A percentile compares a stretch with the other conserved stretches of the same genome.
phyloP scores from a whole-genome alignment of 2,888 invertebrate genomes.

The Pheosia gnoma region DNA sequence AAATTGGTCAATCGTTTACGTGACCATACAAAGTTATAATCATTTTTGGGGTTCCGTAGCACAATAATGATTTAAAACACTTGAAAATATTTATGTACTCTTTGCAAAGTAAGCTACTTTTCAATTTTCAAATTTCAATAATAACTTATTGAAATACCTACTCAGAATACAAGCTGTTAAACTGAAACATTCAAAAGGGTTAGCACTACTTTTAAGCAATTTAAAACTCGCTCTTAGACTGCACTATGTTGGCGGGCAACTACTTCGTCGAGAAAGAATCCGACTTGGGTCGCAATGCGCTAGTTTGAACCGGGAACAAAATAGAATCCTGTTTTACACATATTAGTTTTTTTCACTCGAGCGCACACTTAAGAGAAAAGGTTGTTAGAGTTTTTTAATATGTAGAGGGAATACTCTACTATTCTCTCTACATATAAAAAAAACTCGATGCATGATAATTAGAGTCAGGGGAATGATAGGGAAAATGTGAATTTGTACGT shows the following conservation, averaged over 20 bases:
- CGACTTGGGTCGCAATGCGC: neutral
- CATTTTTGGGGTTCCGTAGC: constrained; percentile 14
- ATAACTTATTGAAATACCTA: too few species aligned
- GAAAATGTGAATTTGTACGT: too few species aligned
- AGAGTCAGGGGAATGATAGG: too few species aligned
- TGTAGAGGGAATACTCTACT: neutral
- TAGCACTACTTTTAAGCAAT: neutral
- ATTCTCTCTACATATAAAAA: too few species aligned
- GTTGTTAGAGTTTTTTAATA: neutral
- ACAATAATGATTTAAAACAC: too few species aligned
- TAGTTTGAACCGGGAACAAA: neutral
- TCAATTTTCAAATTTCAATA: too few species aligned
- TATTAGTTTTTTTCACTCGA: constrained; percentile 3
- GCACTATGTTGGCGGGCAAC: neutral
- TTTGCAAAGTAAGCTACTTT: too few species aligned
- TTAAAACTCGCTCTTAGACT: neutral
- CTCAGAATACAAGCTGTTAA: too few species aligned
- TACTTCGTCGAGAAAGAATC: neutral
- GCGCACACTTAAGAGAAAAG: neutral
- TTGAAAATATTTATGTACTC: too few species aligned
- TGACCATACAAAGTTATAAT: constrained; percentile 39
- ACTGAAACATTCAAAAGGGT: neutral
- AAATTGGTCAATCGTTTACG: constrained; percentile 37
- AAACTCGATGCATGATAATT: too few species aligned
- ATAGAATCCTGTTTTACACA: neutral